Percentiles rank a stretch among this genome's conserved stretches.
Conservation (phyloP, 2,888 invertebrate species). For the Orchestes rusci region DNA sequence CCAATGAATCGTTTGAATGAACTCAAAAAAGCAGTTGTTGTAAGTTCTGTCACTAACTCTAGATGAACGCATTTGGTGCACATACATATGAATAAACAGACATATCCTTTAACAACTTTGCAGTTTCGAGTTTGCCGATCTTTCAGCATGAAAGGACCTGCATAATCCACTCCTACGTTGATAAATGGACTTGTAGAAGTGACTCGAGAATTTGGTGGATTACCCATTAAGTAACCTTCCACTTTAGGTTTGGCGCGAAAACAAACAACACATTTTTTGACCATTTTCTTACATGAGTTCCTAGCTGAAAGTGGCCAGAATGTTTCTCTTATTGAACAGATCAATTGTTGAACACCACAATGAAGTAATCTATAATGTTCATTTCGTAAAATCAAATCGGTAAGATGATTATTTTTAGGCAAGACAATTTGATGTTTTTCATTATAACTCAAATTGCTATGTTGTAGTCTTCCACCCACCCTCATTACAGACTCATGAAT, state of each 20-base stretch:
- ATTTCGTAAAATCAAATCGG: slow-evolving; percentile 17
- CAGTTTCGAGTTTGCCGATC: slow-evolving; percentile 24
- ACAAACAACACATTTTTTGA: slow-evolving; percentile 27
- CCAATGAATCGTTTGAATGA: slow-evolving; percentile 5
- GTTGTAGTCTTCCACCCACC: too few relatives aligned
- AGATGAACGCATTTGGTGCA: slow-evolving; percentile 29
- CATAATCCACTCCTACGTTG: slow-evolving; percentile 29
- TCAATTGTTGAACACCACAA: slow-evolving; percentile 17
- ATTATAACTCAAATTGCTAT: too few relatives aligned
- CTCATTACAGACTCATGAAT: too few relatives aligned
- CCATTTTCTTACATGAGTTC: slow-evolving; percentile 25
- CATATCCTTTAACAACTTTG: slow-evolving; percentile 25
- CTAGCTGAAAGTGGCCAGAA: slow-evolving; percentile 30
- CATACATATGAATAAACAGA: slow-evolving; percentile 29
- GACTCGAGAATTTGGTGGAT: slow-evolving; percentile 27
- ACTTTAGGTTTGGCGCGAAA: slow-evolving; percentile 22
- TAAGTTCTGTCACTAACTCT: slow-evolving; percentile 9
- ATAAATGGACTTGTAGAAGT: slow-evolving; percentile 26
- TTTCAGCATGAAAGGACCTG: slow-evolving; percentile 29
- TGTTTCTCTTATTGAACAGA: slow-evolving; percentile 21
- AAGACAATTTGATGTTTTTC: too few relatives aligned
- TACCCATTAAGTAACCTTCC: slow-evolving; percentile 27
- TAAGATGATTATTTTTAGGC: too few relatives aligned
- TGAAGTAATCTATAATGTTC: slow-evolving; percentile 21
- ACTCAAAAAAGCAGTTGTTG: too few relatives aligned